phyloP scores from a whole-genome alignment of 2,888 invertebrate genomes.

The Tiphia femorata region DNA sequence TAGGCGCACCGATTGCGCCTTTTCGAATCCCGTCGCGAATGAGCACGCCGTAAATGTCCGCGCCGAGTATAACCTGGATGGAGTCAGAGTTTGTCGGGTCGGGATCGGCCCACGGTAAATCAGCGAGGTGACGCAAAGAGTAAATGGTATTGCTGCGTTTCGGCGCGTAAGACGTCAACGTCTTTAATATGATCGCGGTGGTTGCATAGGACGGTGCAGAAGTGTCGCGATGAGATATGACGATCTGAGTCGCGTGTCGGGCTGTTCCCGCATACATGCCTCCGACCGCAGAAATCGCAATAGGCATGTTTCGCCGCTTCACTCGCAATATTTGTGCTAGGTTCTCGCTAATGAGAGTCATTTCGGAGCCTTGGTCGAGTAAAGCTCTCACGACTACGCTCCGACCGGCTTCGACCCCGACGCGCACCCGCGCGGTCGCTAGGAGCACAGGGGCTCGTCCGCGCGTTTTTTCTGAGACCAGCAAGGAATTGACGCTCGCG shows the following conservation, averaged over 20 bases:
- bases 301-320: background rate
- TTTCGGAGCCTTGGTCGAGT: slow-evolving; percentile 3
- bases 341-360: background rate
- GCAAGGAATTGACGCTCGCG: too few species aligned
- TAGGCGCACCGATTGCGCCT: background rate
- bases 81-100: background rate
- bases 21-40: background rate
- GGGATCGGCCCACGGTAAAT: slow-evolving; percentile 2
- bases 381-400: background rate
- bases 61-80: background rate
- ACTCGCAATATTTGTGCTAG: background rate
- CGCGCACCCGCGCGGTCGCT: background rate
- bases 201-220: background rate
- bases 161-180: too few species aligned
- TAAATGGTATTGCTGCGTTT: too few species aligned
- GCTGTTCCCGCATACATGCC: background rate
- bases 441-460: too few species aligned
- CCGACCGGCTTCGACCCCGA: background rate
- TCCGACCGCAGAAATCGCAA: background rate
- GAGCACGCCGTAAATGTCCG: background rate
- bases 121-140: background rate
- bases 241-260: background rate
- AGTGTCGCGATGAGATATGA: background rate
- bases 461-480: too few species aligned
- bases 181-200: background rate